Evolutionary conservation across 2,797 vertebrate genomes (phyloP), one percentile per base, ranked within the genome.

Genomic region (Dallia pectoralis): DNA sequence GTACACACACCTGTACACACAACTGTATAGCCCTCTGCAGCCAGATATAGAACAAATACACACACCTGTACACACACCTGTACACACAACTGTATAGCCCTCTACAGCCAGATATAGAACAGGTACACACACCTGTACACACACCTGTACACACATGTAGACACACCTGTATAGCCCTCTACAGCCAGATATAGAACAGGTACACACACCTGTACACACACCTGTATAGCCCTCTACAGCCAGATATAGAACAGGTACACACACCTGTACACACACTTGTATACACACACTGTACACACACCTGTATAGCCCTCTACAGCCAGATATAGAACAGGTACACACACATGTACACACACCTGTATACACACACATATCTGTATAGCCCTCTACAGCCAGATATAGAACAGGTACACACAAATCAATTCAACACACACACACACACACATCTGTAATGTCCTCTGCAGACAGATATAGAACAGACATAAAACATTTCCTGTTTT

Each of bases 11-110:
- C n/a, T n/a, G n/a, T n/a, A n/a, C n/a, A 82, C 97, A 56, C 77
- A 88, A 0, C 93, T 99, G 0, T 96, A 93, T 88, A 97, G 95
- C 79, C 96, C 97, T 0, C 85, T 99, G 14, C 97, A 98, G 81
- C 97, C 97, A 0, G 95, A 97, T 33, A 96, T 99, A 0, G 93
- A 97, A 81, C 97, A 99, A 96, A 97, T 97, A 16, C 53, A 64
- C n/a, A n/a, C n/a, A n/a, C n/a, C n/a, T n/a, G n/a, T n/a, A n/a
- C n/a, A n/a, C n/a, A n/a, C n/a, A n/a, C n/a, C n/a, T 25, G 62
- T 12, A 30, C 29, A 16, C 68, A 29, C 15, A 30, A 66, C n/a
- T n/a, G n/a, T n/a, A n/a, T n/a, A n/a, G n/a, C n/a, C n/a, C n/a
- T n/a, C n/a, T n/a, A n/a, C n/a, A n/a, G n/a, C n/a, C n/a, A n/a